Evolutionary conservation across 2,797 vertebrate species (phyloP).

Genomic region (Siniperca scherzeri): DNA sequence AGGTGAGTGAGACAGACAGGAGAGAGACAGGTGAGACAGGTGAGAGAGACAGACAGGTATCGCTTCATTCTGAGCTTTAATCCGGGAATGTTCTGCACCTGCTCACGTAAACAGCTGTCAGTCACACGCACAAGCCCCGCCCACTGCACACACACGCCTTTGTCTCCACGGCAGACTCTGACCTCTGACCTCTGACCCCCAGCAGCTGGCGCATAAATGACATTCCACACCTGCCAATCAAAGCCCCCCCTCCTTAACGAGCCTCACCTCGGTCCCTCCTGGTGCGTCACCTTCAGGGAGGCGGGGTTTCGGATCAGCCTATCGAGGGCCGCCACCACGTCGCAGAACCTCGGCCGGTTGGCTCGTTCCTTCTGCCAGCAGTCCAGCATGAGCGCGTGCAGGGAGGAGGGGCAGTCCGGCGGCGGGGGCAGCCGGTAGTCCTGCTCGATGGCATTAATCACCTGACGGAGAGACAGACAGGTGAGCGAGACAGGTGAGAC

Average conservation of each 20-base stretch:
- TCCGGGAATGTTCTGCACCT: constrained; percentile 49
- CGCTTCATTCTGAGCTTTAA: too few species aligned
- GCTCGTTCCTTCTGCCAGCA: constrained; percentile 97
- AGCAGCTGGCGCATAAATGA: constrained; percentile 37
- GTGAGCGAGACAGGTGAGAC: too few species aligned
- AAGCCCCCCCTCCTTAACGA: too few species aligned
- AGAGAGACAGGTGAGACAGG: too few species aligned
- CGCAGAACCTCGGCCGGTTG: constrained; percentile 78
- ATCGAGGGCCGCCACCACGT: constrained; percentile 89
- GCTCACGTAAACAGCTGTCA: constrained; percentile 52
- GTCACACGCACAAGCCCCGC: constrained; percentile 20
- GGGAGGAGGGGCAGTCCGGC: constrained; percentile 92
- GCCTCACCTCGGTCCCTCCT: constrained; percentile 83
- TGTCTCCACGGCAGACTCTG: not conserved
- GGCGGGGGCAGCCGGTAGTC: constrained; percentile 95
- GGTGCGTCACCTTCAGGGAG: constrained; percentile 86
- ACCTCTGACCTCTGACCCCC: constrained; percentile 37
- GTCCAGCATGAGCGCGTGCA: constrained; percentile 96
- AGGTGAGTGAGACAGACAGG: too few species aligned
- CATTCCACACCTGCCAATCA: constrained; percentile 40
- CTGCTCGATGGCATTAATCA: constrained; percentile 91
- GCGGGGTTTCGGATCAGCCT: constrained; percentile 92
- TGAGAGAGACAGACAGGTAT: too few species aligned
- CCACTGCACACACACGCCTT: not conserved
- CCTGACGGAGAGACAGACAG: constrained; percentile 59